Conservation (phyloP, 2,113 vertebrate genomes). For the Chaetodon trifascialis region DNA sequence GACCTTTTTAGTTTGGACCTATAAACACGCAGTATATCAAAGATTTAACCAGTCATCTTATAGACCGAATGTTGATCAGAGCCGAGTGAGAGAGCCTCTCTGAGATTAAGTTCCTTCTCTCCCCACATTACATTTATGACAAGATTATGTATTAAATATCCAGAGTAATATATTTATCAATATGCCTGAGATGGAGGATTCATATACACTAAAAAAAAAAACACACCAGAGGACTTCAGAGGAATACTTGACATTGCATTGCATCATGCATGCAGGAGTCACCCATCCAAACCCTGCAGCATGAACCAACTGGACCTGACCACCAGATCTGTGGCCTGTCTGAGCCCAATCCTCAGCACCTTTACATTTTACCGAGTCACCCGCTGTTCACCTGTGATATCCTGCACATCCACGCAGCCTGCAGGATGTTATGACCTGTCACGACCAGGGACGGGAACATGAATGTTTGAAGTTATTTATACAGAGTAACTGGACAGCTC, state of each 20-base stretch:
- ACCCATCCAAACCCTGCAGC: slow-evolving; percentile 31
- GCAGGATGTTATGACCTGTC: slow-evolving; percentile 52
- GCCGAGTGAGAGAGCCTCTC: slow-evolving; percentile 62
- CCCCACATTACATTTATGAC: slow-evolving; percentile 48
- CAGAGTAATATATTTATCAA: slow-evolving; percentile 78
- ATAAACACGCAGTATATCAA: slow-evolving; percentile 74
- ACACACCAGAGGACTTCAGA: slow-evolving; percentile 33
- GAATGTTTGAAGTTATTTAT: slow-evolving; percentile 73
- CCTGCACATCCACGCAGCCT: slow-evolving; percentile 42
- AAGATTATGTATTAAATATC: slow-evolving; percentile 64
- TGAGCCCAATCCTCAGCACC: slow-evolving; percentile 67
- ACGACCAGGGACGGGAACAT: slow-evolving; percentile 38
- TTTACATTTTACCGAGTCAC: slow-evolving; percentile 63
- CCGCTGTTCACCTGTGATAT: slow-evolving; percentile 55
- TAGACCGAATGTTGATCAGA: slow-evolving; percentile 75
- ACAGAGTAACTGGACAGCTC: slow-evolving; percentile 55
- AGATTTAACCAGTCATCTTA: slow-evolving; percentile 64
- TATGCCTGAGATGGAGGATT: slow-evolving; percentile 58
- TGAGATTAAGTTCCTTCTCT: slow-evolving; percentile 66
- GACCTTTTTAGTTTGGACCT: slow-evolving; percentile 80
- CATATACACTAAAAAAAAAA: slow-evolving; percentile 38
- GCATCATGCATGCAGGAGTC: slow-evolving; percentile 47
- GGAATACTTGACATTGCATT: slow-evolving; percentile 35
- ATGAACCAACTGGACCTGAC: slow-evolving; percentile 46
- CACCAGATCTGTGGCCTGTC: slow-evolving; percentile 59